These are phyloP conservation scores for Uria lomvia DNA, from an alignment of 2,113 vertebrate genomes.

Conservation along the genomic window DNA sequence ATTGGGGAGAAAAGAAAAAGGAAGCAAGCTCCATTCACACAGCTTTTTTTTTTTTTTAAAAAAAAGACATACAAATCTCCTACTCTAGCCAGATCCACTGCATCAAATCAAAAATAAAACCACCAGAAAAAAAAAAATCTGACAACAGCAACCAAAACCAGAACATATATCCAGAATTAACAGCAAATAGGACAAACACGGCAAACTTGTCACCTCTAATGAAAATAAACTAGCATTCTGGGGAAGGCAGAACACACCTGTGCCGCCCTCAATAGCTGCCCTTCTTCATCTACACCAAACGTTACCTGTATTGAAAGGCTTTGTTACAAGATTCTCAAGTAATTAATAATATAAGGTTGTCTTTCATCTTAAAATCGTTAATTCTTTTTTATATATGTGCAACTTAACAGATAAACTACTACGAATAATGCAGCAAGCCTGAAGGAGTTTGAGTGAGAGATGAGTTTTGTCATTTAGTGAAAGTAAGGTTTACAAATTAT, in stretches of 20 bases:
- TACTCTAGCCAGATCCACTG: slow-evolving; percentile 56
- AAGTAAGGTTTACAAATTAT: background rate
- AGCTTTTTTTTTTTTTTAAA: background rate
- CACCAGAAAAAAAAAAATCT: background rate
- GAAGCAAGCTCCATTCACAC: slow-evolving; percentile 56
- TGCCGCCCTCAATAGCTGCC: slow-evolving; percentile 77
- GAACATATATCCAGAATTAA: slow-evolving; percentile 20
- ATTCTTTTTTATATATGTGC: background rate
- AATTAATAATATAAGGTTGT: background rate
- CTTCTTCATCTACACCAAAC: slow-evolving; percentile 92
- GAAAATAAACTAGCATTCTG: slow-evolving; percentile 57
- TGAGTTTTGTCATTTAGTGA: background rate
- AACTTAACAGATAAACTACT: background rate
- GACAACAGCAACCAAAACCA: slow-evolving; percentile 22
- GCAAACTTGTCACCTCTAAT: slow-evolving; percentile 75
- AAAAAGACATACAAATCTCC: background rate
- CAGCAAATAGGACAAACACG: slow-evolving; percentile 47
- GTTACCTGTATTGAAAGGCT: slow-evolving; percentile 89
- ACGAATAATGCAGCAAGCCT: background rate
- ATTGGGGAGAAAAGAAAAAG: background rate
- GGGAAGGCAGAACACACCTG: slow-evolving; percentile 84
- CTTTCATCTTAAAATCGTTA: background rate
- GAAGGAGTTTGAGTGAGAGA: background rate
- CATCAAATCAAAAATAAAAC: slow-evolving; percentile 21
- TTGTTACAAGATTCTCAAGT: slow-evolving; percentile 74